Base-by-base conservation (phyloP, 2,888 invertebrate species). In the Harpalus rufipes region DNA sequence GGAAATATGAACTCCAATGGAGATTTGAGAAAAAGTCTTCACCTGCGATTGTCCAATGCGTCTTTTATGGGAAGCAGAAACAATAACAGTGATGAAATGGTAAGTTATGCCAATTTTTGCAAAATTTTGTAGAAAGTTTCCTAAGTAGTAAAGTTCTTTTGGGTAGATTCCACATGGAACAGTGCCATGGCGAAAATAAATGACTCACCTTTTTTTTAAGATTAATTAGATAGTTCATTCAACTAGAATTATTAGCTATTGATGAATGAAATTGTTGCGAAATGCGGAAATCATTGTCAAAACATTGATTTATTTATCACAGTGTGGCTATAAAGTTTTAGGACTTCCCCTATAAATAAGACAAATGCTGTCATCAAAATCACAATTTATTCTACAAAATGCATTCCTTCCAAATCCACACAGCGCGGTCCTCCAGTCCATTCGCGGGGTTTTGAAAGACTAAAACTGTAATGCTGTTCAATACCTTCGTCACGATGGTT, bases 1-100 rank as follows among this genome's bases (percentile, higher is more conserved):
- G 94, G 94, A 80, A 96, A 96, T 84, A 92, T 97, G 89, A 94
- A 93, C 89, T 96, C 95, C 84, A 96, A 96, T 89, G 94, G 93
- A 8, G 96, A 96, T 89, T 95, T 96, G 89, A 93, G 95, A 89
- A 93, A 92, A 87, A 92, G 92, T 87, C 89, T 92, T 86, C 93
- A 93, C 87, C 91, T 93, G 68, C 92, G 93, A 88, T 91, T 93
- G 86, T 93, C 93, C 16, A 92, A 92, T 39, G 92, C 93, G 86
- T 94, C 94, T 39, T 93, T 93, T 87, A 89, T 93, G 41, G 92
- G 93, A 78, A 93, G 93, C 85, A 92, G 93, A 86, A 93, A 93
- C 88, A 93, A 93, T 87, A 94, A 93, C 87, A 92, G 93, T 86
- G 93, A 93, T 86, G 88, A 89, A 61, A 90, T 91, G 87, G 93